Evolutionary conservation across 2,888 invertebrate genomes (phyloP), one percentile per base, ranked within the genome.

Genomic region (Napeogenes sylphis): DNA sequence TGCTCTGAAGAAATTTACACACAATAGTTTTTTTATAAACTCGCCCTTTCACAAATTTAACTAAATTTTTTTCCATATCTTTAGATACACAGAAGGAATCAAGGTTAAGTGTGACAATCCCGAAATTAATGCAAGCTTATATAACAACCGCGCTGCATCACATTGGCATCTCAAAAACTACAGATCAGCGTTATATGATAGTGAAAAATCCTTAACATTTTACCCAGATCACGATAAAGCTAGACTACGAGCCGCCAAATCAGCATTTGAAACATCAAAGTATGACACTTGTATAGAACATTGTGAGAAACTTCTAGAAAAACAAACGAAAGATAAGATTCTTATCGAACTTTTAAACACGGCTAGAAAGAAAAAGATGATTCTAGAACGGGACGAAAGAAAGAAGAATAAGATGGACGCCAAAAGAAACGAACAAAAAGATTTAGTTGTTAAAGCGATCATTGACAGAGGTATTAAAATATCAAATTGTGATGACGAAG

Each of bases 121-220:
- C 0, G 93, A 95, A 69, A 82, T 98, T 2, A 94, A 96, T 78
- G 95, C 98, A 6, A 94, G 94, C 64, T 90, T 99, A 13, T 95
- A 97, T 75, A 97, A 97, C 74, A 99, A 99, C 80, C 92, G 99
- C 67, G 96, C 98, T 2, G 97, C 98, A 0, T 93, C 97, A 0
- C 95, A 99, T 75, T 98, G 92, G 80, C 94, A 95, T 78, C 81
- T 99, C 42, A 93, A 96, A 83, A 97, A 96, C 81, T 95, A 93
- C 82, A 90, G 96, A 71, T 96, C 97, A 3, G 91, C 96, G 10
- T 85, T 98, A 14, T 91, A 88, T 66, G 99, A 99, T 81, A 96
- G 96, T 68, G 93, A 95, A 76, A 89, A 92, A 74, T 97, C 98
- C 0, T 76, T 98, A 32, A 92, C 93, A 74, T 91, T 95, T 55